These are phyloP conservation scores for Drosophila paramelanica DNA, from an alignment of 2,888 invertebrate genomes.

Conservation along the genomic window DNA sequence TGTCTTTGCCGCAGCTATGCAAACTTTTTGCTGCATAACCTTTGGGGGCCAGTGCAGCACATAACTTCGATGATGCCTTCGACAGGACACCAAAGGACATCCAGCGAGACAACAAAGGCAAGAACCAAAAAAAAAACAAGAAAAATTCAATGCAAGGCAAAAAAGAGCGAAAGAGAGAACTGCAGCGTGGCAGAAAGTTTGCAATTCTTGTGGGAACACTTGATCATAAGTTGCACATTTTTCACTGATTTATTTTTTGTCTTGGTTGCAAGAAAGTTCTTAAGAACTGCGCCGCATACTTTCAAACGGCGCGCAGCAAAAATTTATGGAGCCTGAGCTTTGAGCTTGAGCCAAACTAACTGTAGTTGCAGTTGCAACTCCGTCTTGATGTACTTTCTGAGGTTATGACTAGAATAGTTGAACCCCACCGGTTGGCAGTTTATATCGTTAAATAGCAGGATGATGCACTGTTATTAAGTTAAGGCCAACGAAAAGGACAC, in stretches of 20 bases:
- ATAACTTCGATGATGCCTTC: conserved; percentile 78
- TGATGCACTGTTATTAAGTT: conserved; percentile 20
- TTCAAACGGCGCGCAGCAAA: conserved; percentile 35
- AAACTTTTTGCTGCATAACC: conserved; percentile 63
- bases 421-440: conserved; percentile 27
- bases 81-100: conserved; percentile 49
- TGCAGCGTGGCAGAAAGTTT: conserved; percentile 60
- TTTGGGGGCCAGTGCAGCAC: conserved; percentile 51
- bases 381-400: conserved; percentile 31
- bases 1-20: conserved; percentile 55
- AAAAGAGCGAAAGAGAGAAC: conserved; percentile 1
- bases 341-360: conserved; percentile 26
- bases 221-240: conserved; percentile 79
- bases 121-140: not conserved
- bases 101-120: conserved; percentile 68
- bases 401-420: conserved; percentile 44
- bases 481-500: conserved; percentile 2
- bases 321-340: conserved; percentile 50
- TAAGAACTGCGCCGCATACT: conserved; percentile 37
- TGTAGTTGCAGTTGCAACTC: conserved; percentile 5
- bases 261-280: conserved; percentile 28
- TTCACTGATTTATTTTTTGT: conserved; percentile 70
- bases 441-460: conserved; percentile 11
- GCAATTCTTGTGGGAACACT: conserved; percentile 80
- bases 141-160: not conserved